Base-by-base conservation (phyloP, 2,888 invertebrate genomes). In the Laspeyria flexula region DNA sequence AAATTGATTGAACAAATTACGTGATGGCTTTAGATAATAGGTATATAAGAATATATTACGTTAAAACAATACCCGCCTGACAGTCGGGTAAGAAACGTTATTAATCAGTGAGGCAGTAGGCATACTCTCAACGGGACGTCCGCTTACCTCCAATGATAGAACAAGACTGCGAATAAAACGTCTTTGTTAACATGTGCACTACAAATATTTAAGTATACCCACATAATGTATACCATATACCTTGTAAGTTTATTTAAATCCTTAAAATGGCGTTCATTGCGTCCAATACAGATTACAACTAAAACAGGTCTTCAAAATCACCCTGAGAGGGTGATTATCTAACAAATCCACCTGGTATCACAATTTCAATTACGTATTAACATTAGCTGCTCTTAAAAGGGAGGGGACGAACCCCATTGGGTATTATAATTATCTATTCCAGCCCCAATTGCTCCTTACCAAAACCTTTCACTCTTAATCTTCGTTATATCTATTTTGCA, bases 361-460 rank as follows among this genome's bases (percentile, higher is more conserved):
- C 73, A 65, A 74, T 78, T 79, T 78, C 76, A 77, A 78, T 77
- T 77, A 77, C 61, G 68, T 71, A 75, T 79, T 74, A 79, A 75
- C 75, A 79, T 80, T 79, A 73, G 70, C 65, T 58, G 51, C 60
- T 64, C 68, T 66, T 55, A 56, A 54, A 57, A 57, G 51, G 48
- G 54, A 73, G 77, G 73, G 75, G 77, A 69, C 56, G 56, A 53
- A 46, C 65, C 75, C 77, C 73, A 69, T 53, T 55, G 73, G 73
- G 80, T 66, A 72, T 78, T 71, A 75, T 79, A 81, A 79, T 79
- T 80, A 81, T 81, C 76, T 71, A 71, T 79, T 74, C 73, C 71
- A 62, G 11, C 75, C 72, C 75, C 74, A 73, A 79, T 73, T 65
- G 73, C 60, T 76, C 68, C 73, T 71, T 71, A 57, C 58, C 65